Base-by-base conservation (phyloP, 1,140 invertebrate genomes). In the Ostrea edulis region DNA sequence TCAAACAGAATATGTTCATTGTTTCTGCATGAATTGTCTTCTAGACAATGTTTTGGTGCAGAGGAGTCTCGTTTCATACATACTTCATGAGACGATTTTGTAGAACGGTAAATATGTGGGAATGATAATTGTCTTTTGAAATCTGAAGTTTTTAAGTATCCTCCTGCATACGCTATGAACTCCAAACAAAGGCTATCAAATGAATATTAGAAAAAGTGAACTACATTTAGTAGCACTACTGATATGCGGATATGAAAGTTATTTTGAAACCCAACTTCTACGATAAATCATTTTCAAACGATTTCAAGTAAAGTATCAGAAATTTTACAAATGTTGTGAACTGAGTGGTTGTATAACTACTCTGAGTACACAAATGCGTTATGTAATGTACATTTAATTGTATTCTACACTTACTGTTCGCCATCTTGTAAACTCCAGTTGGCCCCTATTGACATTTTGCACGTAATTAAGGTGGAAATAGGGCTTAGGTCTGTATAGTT, bases 111-210 rank as follows among this genome's bases (percentile, higher is more conserved):
- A 8, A 77, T n/a, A 25, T 81, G 51, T 29, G n/a, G 25, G 22
- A 22, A 14, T 9, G 68, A 81, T 1, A 5, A 0, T 11, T 52
- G 17, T 0, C 17, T 53, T 22, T 77, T 20, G 20, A 86, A 71
- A 54, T 77, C 58, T 44, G 4, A 81, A 0, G 65, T 29, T 8
- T 22, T 54, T 20, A 86, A 5, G 44, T 81, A 77, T 2, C 85
- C 85, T n/a, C 85, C 85, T 7, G 44, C 85, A 20, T 81, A 53
- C 14, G 71, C 65, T n/a, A 4, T 35, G 9, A 86, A 81, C 53
- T 53, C 25, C 68, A 81, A 29, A 81, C 85, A 86, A 20, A 86
- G 52, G n/a, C 85, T 86, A 20, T 77, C 3, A n/a, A 77, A 77
- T 22, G 25, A 12, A 44, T 12, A 29, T 29, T 25, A 77, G 54